Conservation (phyloP, 2,113 vertebrate species). For the Proterorhinus semilunaris region DNA sequence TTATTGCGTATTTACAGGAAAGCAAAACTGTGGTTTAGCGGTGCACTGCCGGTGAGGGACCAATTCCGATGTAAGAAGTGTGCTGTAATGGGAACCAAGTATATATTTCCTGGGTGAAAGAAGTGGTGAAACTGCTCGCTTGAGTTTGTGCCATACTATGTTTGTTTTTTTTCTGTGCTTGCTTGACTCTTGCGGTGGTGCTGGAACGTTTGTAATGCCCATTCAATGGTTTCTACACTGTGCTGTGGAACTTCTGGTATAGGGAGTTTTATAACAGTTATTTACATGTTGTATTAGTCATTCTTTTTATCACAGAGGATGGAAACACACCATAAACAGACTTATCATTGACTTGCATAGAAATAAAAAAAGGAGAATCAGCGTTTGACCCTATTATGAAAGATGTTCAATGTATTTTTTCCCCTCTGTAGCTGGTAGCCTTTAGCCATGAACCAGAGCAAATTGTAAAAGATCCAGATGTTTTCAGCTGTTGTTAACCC, state of each 20-base stretch:
- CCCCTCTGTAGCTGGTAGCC: no score
- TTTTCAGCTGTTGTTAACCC: no score
- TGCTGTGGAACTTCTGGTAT: neutral
- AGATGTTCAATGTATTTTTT: no score
- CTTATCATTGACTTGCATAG: no score
- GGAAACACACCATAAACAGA: no score
- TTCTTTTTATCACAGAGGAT: no score
- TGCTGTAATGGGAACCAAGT: slow-evolving; percentile 33
- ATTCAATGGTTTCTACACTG: neutral
- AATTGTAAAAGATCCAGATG: no score
- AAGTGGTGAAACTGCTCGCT: slow-evolving; percentile 27
- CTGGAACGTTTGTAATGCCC: slow-evolving; percentile 24
- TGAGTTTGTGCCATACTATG: slow-evolving; percentile 29
- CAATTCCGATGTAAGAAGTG: slow-evolving; percentile 33
- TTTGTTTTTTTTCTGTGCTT: slow-evolving; percentile 23
- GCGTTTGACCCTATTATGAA: no score
- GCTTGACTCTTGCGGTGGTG: slow-evolving; percentile 20
- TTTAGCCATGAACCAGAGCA: no score
- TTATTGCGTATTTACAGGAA: slow-evolving; percentile 64
- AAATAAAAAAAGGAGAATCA: no score
- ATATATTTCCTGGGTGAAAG: slow-evolving; percentile 24
- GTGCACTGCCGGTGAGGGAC: slow-evolving; percentile 41
- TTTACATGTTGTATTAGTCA: no score
- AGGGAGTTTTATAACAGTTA: no score
- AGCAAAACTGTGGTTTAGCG: slow-evolving; percentile 50